Evolutionary conservation across 2,113 vertebrate genomes (phyloP), one percentile per base, ranked within the genome.

Genomic region (Benitochromis conjunctus): DNA sequence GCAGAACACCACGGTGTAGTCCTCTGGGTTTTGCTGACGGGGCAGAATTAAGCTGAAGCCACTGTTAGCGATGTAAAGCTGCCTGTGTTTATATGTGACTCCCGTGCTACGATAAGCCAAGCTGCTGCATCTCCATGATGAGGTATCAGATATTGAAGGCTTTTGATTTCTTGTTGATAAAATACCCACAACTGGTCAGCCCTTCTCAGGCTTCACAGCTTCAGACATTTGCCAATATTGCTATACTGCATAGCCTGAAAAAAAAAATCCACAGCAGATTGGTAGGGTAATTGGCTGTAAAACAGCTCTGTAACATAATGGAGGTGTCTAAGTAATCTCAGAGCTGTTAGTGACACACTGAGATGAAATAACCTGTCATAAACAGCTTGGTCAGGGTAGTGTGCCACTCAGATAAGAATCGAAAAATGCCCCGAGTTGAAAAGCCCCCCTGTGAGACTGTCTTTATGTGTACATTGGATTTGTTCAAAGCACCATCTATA

Each of bases 51-150:
- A n/a, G n/a, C 57, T 36, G 46, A 79, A 57, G 79, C 64, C 46
- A 48, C 57, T 88, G 43, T 90, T 79, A 78, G 86, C 82, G 81
- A 92, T 84, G 86, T 89, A 81, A 89, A 87, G 86, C 89, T 89
- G 80, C 53, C 86, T 80, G 51, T 85, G 90, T 93, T 86, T 92
- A 82, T 79, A 54, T 66, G 69, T 34, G 26, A 80, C 76, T 16
- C 38, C 80, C 9, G 11, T 53, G 21, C 21, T 5, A 2, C 77
- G 82, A 90, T 82, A 86, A 92, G 88, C 81, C 79, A 56, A 71
- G 80, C 77, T 81, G 58, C 66, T 84, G 66, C 85, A 81, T 89
- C 80, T 92, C 84, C 81, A 82, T 83, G 83, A 60, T 81, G 80
- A 58, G 74, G 29, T 83, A 56, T 80, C 53, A 71, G 36, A 89